A percentile compares a stretch with the other conserved stretches of the same genome.
These are phyloP conservation scores for Myodes glareolus DNA, from an alignment of 2,113 vertebrate genomes.

Conservation along the genomic window DNA sequence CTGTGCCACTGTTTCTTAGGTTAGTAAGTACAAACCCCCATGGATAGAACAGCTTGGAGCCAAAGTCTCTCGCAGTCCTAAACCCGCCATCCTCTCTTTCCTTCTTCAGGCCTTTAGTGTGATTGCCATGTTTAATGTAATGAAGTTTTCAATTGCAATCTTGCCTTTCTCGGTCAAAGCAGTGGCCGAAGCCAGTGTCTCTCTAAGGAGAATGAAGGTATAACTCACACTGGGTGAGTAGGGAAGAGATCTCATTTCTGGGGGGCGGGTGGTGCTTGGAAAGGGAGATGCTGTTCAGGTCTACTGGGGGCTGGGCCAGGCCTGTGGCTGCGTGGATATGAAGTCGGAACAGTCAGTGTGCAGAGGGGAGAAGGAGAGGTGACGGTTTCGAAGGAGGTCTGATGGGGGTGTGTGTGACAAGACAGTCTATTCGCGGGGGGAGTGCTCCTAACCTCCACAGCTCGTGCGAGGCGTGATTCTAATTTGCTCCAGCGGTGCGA, in stretches of 20 bases:
- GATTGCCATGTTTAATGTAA: slow-evolving; percentile 89
- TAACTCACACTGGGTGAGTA: slow-evolving; percentile 65
- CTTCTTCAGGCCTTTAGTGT: slow-evolving; percentile 89
- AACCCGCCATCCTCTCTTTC: slow-evolving; percentile 17
- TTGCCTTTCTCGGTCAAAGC: slow-evolving; percentile 87
- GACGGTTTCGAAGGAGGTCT: not conserved
- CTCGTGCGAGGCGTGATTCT: not conserved
- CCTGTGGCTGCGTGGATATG: not conserved
- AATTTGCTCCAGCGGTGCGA: not conserved
- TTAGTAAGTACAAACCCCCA: not conserved
- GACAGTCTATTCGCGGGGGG: not conserved
- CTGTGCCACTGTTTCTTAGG: not conserved
- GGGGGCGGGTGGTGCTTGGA: not conserved
- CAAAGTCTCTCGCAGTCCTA: not conserved
- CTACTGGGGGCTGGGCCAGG: not conserved
- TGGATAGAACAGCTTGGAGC: not conserved
- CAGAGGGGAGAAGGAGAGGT: not conserved
- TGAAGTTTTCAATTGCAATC: slow-evolving; percentile 87
- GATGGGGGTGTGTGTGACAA: not conserved
- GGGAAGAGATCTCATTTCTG: slow-evolving; percentile 44
- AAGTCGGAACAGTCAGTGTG: not conserved
- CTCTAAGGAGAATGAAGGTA: slow-evolving; percentile 86
- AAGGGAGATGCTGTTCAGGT: not conserved
- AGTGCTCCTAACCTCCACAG: not conserved
- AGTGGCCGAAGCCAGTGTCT: slow-evolving; percentile 84